Conservation (phyloP, 2,113 vertebrate species). For the Herpetotheres cachinnans region DNA sequence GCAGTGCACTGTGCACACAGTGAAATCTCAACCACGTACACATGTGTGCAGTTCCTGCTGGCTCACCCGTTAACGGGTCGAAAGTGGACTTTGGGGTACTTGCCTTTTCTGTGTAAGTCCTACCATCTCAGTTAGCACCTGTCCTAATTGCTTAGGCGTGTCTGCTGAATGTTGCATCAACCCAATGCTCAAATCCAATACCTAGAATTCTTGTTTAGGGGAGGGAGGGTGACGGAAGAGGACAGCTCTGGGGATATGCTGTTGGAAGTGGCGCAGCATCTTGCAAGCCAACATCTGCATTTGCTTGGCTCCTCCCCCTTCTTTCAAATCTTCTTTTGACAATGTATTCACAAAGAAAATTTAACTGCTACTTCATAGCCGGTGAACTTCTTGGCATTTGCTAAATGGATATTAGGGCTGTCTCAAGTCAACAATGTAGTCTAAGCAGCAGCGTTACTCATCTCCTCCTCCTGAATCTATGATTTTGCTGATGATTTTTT, state of each 20-base stretch:
- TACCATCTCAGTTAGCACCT: not conserved
- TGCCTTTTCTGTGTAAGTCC: not conserved
- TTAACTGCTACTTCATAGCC: not conserved
- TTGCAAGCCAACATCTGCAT: not conserved
- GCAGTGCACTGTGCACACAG: rapidly evolving
- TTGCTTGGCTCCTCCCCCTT: not conserved
- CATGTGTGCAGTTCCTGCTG: not conserved
- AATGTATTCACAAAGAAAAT: not conserved
- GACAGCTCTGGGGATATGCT: not conserved
- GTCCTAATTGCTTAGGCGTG: not conserved
- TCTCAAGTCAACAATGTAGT: not conserved
- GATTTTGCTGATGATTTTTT: not conserved
- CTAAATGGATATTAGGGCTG: not conserved
- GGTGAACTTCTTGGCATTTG: not conserved
- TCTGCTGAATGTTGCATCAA: not conserved
- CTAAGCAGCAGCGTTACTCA: not conserved
- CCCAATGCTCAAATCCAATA: not conserved
- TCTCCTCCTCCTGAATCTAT: not conserved
- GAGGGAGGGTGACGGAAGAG: not conserved
- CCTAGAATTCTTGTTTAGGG: not conserved
- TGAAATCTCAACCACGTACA: not conserved
- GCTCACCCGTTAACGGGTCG: not conserved
- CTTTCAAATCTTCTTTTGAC: not conserved
- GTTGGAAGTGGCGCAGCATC: not conserved
- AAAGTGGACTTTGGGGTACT: not conserved